These are phyloP conservation scores for Crossocerus cetratus DNA, from an alignment of 2,888 invertebrate genomes.

Conservation along the genomic window DNA sequence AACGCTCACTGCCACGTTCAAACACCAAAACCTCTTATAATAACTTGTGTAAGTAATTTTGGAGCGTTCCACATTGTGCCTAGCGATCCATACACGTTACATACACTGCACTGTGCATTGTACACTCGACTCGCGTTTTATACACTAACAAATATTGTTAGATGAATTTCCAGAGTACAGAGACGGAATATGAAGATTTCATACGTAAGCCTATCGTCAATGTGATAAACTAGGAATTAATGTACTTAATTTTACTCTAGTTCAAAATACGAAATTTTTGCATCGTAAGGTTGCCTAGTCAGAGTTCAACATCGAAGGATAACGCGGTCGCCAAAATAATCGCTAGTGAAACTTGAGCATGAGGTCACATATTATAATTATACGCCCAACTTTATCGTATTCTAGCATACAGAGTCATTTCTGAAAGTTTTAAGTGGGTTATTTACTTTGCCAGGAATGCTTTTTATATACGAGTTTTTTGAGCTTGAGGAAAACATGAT, in stretches of 20 bases:
- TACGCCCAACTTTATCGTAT: constrained; percentile 30
- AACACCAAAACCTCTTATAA: constrained; percentile 43
- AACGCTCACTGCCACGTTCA: constrained; percentile 36
- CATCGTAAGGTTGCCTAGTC: constrained; percentile 54
- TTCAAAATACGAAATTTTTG: constrained; percentile 46
- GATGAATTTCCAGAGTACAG: constrained; percentile 36
- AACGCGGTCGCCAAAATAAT: constrained; percentile 22
- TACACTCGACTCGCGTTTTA: constrained; percentile 48
- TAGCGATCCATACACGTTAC: constrained; percentile 59
- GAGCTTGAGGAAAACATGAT: constrained; percentile 46
- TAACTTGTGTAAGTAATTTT: constrained; percentile 45
- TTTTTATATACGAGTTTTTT: constrained; percentile 54
- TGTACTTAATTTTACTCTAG: constrained; percentile 69
- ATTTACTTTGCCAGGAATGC: constrained; percentile 41
- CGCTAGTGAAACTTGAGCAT: constrained; percentile 7
- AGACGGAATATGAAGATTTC: constrained; percentile 52
- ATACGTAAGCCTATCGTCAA: constrained; percentile 63
- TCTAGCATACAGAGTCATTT: constrained; percentile 39
- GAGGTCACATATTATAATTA: constrained; percentile 36
- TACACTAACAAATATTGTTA: constrained; percentile 43
- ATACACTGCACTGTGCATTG: constrained; percentile 10
- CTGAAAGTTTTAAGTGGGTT: constrained; percentile 46
- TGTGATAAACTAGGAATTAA: constrained; percentile 72
- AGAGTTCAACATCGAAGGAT: constrained; percentile 38
- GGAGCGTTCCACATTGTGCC: constrained; percentile 72